phyloP scores from a whole-genome alignment of 2,888 invertebrate genomes.

The Anagyrus pseudococci region DNA sequence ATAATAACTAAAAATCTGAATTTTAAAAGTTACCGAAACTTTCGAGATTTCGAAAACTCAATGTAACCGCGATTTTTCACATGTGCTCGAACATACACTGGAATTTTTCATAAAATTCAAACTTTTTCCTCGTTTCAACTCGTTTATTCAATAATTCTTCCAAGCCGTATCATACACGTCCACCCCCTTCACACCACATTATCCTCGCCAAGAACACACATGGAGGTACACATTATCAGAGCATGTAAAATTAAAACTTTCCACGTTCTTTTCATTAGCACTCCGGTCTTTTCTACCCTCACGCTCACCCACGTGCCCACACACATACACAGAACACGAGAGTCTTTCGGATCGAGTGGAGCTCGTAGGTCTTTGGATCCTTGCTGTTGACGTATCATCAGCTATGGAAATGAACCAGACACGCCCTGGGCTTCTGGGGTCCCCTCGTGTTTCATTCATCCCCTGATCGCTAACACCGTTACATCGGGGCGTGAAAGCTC shows the following conservation, averaged over 20 bases:
- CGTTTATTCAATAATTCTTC: too few species aligned
- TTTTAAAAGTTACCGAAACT: too few species aligned
- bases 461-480: not conserved
- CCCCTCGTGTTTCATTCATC: not conserved
- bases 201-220: slow-evolving; percentile 8
- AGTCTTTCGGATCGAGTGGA: not conserved
- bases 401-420: slow-evolving; percentile 47
- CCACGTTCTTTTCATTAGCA: not conserved
- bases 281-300: not conserved
- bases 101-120: too few species aligned
- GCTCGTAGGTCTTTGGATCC: not conserved
- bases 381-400: slow-evolving; percentile 47
- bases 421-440: slow-evolving; percentile 34
- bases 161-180: too few species aligned
- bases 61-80: too few species aligned
- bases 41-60: too few species aligned
- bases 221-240: slow-evolving; percentile 2
- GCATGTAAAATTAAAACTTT: not conserved
- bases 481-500: too few species aligned
- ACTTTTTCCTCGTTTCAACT: too few species aligned
- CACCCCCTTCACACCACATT: too few species aligned
- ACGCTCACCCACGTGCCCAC: too few species aligned
- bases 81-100: too few species aligned
- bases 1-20: too few species aligned
- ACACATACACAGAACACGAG: not conserved